Evolutionary conservation across 2,797 vertebrate species (phyloP), one percentile per base, ranked within the genome.

Genomic region (Sylvia borin): DNA sequence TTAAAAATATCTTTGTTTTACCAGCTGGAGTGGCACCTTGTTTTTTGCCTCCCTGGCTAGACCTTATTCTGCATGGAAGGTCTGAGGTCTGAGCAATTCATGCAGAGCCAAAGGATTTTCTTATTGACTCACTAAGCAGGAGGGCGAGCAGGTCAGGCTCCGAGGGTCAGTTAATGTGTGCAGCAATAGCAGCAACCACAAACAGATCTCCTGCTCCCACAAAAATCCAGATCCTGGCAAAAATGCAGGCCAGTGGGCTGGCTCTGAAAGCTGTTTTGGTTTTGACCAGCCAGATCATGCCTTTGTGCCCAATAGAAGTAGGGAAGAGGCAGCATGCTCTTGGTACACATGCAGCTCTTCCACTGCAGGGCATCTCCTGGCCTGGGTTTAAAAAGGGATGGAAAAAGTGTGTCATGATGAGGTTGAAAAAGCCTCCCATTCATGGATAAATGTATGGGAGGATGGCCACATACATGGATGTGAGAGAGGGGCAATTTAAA

Each of bases 1-100:
- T 95, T 88, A 92, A 96, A 96, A 96, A 96, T 96, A 96, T 88
- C 92, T 96, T 92, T 92, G 80, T 95, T 96, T 95, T 92, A 94
- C 91, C 95, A 93, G 83, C 85, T 96, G 96, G 83, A 95, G 65
- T 94, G 84, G 78, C 96, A 96, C 88, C 92, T 95, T 92, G 67
- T 43, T 93, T 92, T 71, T 71, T 64, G 38, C 88, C 48, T 95
- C 68, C 45, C 80, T 88, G 73, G 47, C 55, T n/a, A 88, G 91
- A 88, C 77, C 72, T 94, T 91, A 83, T 75, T 89, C 89, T 85
- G 74, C 86, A 57, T 70, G 70, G 82, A 88, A 91, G 77, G 82
- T 91, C 81, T 93, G 92, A 91, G 79, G 80, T 90, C 94, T 90
- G 1, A 53, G 92, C 77, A 89, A 95, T 88, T 94, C 87, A 87